A percentile compares a stretch with the other conserved stretches of the same genome.
These are phyloP conservation scores for Menura novaehollandiae DNA, from an alignment of 2,113 vertebrate genomes.

Conservation along the genomic window DNA sequence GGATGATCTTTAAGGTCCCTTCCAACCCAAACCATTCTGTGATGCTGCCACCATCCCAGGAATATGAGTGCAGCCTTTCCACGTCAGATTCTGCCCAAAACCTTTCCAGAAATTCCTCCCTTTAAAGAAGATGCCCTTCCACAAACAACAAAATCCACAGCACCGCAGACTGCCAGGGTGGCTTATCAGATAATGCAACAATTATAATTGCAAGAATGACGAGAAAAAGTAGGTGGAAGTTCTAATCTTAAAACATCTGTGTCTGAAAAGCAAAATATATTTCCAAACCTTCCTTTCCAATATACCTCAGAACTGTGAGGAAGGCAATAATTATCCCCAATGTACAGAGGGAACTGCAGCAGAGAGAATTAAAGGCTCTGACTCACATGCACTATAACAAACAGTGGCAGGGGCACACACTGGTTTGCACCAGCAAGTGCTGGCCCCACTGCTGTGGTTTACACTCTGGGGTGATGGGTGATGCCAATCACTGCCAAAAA, in stretches of 20 bases:
- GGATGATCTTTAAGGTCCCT: background rate
- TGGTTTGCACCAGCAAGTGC: background rate
- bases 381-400: background rate
- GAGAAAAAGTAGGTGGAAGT: background rate
- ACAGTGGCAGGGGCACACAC: background rate
- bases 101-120: background rate
- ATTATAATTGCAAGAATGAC: background rate
- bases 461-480: background rate
- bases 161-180: fast-evolving
- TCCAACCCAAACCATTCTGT: background rate
- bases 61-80: background rate
- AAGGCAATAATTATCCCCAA: background rate
- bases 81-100: background rate
- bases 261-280: conserved; percentile 2
- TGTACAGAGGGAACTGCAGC: background rate
- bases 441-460: background rate
- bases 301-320: background rate
- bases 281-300: background rate
- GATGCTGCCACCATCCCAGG: background rate
- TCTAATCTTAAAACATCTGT: background rate
- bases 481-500: background rate
- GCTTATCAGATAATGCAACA: background rate
- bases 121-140: background rate
- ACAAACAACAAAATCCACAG: background rate
- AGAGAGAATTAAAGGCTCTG: background rate